These are phyloP conservation scores for Emberiza fucata DNA, from an alignment of 2,113 vertebrate genomes.

Conservation along the genomic window DNA sequence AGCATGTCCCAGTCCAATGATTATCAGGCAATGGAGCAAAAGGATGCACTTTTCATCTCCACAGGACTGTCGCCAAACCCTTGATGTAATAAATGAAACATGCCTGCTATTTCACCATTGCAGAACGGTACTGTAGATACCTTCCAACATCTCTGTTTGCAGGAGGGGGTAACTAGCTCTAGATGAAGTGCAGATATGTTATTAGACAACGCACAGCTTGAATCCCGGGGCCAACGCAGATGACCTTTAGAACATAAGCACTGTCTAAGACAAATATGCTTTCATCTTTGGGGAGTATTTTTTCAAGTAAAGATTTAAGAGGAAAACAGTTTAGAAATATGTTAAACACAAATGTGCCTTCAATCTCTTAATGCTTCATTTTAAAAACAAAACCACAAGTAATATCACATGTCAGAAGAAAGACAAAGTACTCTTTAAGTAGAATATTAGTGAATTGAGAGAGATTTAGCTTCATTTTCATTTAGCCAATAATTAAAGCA, in stretches of 20 bases:
- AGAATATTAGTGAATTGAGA: not conserved
- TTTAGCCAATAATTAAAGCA: not conserved
- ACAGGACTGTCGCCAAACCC: constrained; percentile 47
- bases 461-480: not conserved
- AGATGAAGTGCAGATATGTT: constrained; percentile 70
- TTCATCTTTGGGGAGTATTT: constrained; percentile 57
- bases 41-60: constrained; percentile 66
- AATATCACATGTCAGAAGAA: constrained; percentile 31
- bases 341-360: constrained; percentile 47
- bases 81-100: constrained; percentile 66
- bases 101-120: constrained; percentile 53
- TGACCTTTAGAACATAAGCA: constrained; percentile 66
- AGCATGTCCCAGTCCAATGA: constrained; percentile 11
- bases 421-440: not conserved
- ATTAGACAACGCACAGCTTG: constrained; percentile 71
- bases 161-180: constrained; percentile 58
- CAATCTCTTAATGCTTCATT: constrained; percentile 31
- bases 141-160: constrained; percentile 61
- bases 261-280: constrained; percentile 62
- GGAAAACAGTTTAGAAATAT: constrained; percentile 45
- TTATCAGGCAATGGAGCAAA: constrained; percentile 53
- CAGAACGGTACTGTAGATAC: constrained; percentile 60
- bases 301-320: constrained; percentile 65
- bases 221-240: constrained; percentile 54
- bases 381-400: constrained; percentile 48